Evolutionary conservation across 2,797 vertebrate species (phyloP).

Genomic region (Momotus momota): DNA sequence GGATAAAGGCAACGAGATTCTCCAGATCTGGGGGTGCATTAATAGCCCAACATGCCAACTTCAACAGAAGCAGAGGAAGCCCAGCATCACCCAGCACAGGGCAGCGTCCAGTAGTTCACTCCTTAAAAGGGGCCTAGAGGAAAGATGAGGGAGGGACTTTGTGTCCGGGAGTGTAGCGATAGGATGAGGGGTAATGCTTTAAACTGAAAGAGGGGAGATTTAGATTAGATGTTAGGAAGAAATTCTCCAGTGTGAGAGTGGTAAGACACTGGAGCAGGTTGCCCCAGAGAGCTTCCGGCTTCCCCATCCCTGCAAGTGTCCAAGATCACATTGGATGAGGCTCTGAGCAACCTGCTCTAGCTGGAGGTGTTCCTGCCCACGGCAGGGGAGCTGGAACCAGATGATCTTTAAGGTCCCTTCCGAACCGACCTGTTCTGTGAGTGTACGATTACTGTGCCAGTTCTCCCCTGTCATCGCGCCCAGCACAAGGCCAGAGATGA

Average conservation of each 20-base stretch:
- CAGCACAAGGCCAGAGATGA: neutral
- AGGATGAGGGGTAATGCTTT: neutral
- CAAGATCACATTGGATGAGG: neutral
- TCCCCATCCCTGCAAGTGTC: neutral
- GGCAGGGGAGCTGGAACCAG: neutral
- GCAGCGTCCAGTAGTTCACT: neutral
- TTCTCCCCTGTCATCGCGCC: rapidly evolving
- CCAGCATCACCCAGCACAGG: neutral
- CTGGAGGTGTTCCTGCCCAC: neutral
- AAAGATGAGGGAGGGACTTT: neutral
- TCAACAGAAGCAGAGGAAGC: neutral
- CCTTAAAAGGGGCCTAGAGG: neutral
- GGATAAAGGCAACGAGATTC: neutral
- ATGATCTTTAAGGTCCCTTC: neutral
- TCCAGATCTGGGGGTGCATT: neutral
- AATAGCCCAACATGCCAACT: neutral
- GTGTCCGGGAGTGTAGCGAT: neutral
- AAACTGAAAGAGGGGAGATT: neutral
- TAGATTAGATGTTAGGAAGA: neutral
- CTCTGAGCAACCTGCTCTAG: neutral
- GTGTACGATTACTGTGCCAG: neutral
- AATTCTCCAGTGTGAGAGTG: neutral
- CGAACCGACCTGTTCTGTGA: neutral
- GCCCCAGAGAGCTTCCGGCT: neutral
- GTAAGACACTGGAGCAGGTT: neutral